Conservation (phyloP, 2,113 vertebrate genomes). For the Charina bottae region DNA sequence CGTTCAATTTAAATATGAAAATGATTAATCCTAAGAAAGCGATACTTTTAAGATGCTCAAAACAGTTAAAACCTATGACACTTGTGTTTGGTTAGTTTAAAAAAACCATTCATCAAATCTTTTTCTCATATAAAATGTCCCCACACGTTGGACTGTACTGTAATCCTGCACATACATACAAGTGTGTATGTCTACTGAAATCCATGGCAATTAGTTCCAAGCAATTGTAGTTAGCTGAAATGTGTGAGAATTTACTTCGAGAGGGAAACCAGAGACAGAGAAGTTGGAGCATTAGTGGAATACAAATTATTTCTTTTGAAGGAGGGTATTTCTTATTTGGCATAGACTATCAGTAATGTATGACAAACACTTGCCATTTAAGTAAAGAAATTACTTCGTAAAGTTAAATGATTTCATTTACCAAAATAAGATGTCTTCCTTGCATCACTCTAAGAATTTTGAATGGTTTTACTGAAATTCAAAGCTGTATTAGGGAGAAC, state of each 20-base stretch:
- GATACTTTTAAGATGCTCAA: background rate
- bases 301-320: conserved; percentile 26
- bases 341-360: background rate
- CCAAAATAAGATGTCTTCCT: background rate
- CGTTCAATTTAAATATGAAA: background rate
- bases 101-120: too few relatives aligned
- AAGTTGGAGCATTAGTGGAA: conserved; percentile 6
- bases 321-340: background rate
- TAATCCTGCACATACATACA: background rate
- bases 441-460: background rate
- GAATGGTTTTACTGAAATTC: conserved; percentile 12
- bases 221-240: background rate
- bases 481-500: conserved; percentile 15
- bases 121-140: background rate
- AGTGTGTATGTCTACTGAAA: conserved; percentile 2
- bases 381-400: background rate
- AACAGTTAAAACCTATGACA: background rate
- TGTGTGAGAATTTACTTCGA: conserved; percentile 16
- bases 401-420: background rate
- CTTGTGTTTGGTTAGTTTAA: background rate
- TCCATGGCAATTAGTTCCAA: conserved; percentile 15
- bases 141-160: background rate
- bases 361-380: background rate
- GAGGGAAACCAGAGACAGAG: background rate
- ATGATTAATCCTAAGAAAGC: background rate